Percentiles rank a stretch among this genome's conserved stretches.
Conservation (phyloP, 2,797 vertebrate species). For the Naso thynnoides region DNA sequence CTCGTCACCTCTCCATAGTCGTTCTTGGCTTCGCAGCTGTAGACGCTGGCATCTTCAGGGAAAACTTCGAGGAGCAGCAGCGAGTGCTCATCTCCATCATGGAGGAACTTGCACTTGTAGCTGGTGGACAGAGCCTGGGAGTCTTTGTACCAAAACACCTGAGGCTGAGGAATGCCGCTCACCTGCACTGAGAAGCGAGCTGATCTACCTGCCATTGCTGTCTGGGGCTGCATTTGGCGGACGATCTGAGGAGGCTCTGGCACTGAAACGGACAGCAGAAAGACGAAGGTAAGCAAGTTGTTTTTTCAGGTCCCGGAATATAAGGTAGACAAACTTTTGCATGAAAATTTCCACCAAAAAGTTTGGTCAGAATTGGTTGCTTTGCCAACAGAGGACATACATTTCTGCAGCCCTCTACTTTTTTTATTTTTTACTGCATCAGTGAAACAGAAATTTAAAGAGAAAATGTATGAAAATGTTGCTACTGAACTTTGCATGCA, state of each 20-base stretch:
- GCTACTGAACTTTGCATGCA: background rate
- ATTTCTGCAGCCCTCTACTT: no score
- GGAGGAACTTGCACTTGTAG: slow-evolving; percentile 95
- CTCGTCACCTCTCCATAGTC: slow-evolving; percentile 91
- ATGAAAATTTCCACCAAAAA: no score
- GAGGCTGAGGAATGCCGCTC: slow-evolving; percentile 91
- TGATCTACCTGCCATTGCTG: slow-evolving; percentile 90
- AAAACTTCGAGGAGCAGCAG: slow-evolving; percentile 94
- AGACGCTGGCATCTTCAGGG: slow-evolving; percentile 92
- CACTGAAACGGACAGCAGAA: slow-evolving; percentile 79
- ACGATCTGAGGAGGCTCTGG: slow-evolving; percentile 92
- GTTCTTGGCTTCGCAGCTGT: slow-evolving; percentile 94
- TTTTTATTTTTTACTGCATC: background rate
- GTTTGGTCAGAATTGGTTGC: no score
- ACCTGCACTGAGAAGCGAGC: slow-evolving; percentile 92
- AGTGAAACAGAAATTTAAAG: background rate
- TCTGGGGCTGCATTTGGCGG: slow-evolving; percentile 88
- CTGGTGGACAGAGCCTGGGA: slow-evolving; percentile 90
- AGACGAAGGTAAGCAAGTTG: no score
- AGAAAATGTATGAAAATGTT: background rate
- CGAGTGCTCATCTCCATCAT: slow-evolving; percentile 91
- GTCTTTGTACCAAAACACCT: slow-evolving; percentile 95
- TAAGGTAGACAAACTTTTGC: no score
- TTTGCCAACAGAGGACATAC: no score
- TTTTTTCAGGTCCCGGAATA: no score